These are phyloP conservation scores for Dasypus novemcinctus DNA, from an alignment of 2,113 vertebrate genomes.

Conservation along the genomic window DNA sequence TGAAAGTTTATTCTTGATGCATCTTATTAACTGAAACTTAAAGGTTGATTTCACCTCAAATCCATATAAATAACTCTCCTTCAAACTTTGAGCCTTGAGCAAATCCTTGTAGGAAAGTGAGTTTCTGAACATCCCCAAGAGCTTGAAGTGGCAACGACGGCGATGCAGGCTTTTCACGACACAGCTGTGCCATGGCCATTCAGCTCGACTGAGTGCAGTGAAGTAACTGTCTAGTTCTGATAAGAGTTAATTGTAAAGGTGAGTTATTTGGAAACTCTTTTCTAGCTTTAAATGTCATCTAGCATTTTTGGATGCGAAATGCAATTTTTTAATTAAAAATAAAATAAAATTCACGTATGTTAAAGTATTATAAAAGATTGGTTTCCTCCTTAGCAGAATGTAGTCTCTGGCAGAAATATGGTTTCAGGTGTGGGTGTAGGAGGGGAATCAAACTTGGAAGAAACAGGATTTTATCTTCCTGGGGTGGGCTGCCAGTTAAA, in stretches of 20 bases:
- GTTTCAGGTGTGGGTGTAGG: constrained; percentile 82
- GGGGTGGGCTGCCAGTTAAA: constrained; percentile 79
- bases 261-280: constrained; percentile 77
- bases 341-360: constrained; percentile 82
- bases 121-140: background rate
- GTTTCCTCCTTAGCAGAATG: constrained; percentile 80
- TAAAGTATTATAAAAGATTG: constrained; percentile 79
- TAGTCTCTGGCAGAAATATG: constrained; percentile 78
- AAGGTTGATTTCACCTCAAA: constrained; percentile 21
- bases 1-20: constrained; percentile 34
- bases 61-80: background rate
- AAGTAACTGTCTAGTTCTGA: constrained; percentile 57
- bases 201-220: background rate
- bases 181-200: background rate
- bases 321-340: constrained; percentile 80
- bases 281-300: constrained; percentile 80
- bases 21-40: constrained; percentile 45
- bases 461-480: constrained; percentile 77
- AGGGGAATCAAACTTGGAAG: constrained; percentile 79
- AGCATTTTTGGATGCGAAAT: constrained; percentile 79
- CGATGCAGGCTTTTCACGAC: background rate
- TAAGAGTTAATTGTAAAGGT: constrained; percentile 80
- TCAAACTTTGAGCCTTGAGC: background rate
- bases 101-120: background rate
- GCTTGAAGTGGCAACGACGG: too few species aligned